Base-by-base conservation (phyloP, 2,888 invertebrate species). In the Cryptocephalus moraei region DNA sequence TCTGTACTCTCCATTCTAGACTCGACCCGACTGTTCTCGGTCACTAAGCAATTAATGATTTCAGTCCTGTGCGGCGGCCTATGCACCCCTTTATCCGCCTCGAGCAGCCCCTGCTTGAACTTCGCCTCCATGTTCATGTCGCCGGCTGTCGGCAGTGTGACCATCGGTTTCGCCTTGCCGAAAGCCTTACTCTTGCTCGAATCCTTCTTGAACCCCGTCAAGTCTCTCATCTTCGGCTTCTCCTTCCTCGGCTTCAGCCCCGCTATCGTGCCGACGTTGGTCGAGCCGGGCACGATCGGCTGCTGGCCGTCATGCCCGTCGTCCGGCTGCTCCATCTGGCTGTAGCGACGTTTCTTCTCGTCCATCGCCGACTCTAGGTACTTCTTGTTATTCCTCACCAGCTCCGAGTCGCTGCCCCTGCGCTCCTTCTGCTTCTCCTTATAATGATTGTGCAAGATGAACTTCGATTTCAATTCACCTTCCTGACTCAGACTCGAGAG, bases 261-360 rank as follows among this genome's bases (percentile, higher is more conserved):
- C 36, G 74, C 71, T 44, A 82, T 74, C 33, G 82, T 83, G 51
- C 83, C 83, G 54, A 79, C 76, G 68, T 83, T 82, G 44, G 82
- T 82, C n/a, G 83, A 83, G 34, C 83, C 83, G 52, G 80, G 74
- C 36, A 68, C 58, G 9, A 13, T 10, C 6, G 43, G 34, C 12
- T 63, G 55, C 14, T 63, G 74, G 9, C 56, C 54, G 41, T 59
- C 63, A 2, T 22, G 22, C 22, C 22, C 22, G 10, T 54, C 57
- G 11, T 48, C 50, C 4, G 47, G 49, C 11, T 60, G 56, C 44
- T 69, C 69, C 61, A 74, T 74, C 64, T 78, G 78, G 67, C 76
- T 76, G 57, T 78, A 73, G 58, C 82, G 76, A 64, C 82, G 71
- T 65, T 80, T 78, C 70, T 82, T 82, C 56, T 83, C 82, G 14